These are phyloP conservation scores for Synanceia verrucosa DNA, from an alignment of 2,797 vertebrate species.

Conservation along the genomic window DNA sequence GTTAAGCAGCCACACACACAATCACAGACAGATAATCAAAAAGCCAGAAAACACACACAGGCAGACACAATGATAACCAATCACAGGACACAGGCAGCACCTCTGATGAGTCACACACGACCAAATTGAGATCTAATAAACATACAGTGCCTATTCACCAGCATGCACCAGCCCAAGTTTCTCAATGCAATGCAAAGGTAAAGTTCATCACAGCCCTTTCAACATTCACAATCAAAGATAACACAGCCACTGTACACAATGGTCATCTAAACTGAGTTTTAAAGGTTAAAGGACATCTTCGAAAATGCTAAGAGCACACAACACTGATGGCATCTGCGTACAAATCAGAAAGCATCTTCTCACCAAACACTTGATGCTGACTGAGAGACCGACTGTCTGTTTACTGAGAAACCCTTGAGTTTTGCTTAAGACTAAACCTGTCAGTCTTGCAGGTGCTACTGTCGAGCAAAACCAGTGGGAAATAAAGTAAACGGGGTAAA, in stretches of 20 bases:
- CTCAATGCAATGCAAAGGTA: not conserved
- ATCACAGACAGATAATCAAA: slow-evolving; percentile 4
- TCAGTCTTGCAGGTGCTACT: slow-evolving; percentile 4
- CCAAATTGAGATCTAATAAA: slow-evolving; percentile 16
- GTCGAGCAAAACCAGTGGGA: not conserved
- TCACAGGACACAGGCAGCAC: slow-evolving; percentile 42
- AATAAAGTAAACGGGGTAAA: not conserved
- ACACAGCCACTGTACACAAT: not conserved
- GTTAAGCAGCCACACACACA: slow-evolving; percentile 35
- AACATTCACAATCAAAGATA: slow-evolving; percentile 12
- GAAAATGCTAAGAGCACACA: not conserved
- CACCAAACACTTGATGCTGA: not conserved
- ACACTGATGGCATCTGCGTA: not conserved
- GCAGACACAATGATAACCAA: slow-evolving; percentile 26
- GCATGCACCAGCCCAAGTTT: slow-evolving; percentile 44
- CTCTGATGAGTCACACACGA: slow-evolving; percentile 13
- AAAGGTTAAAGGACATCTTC: not conserved
- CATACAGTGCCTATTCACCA: slow-evolving; percentile 53
- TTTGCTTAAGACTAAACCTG: not conserved
- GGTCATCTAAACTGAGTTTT: not conserved
- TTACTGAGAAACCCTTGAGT: not conserved
- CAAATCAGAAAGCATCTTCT: not conserved
- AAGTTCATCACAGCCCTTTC: slow-evolving; percentile 18
- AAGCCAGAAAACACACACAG: slow-evolving; percentile 28
- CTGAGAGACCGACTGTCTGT: not conserved